A percentile compares a stretch with the other conserved stretches of the same genome.
phyloP scores from a whole-genome alignment of 2,113 vertebrate genomes.

The Carettochelys insculpta region DNA sequence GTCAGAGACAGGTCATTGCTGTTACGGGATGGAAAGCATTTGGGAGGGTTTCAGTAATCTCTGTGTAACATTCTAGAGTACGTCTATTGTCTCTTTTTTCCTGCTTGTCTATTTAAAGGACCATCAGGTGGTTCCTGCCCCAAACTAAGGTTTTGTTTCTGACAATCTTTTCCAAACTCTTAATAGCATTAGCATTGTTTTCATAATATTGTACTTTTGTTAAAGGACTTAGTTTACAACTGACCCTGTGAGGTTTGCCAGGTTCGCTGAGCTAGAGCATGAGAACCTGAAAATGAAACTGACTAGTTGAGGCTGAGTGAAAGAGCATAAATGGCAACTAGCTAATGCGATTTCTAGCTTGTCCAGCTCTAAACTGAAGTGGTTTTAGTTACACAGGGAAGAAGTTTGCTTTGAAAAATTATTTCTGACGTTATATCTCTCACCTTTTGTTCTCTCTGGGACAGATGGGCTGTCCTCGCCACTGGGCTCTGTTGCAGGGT shows the following conservation, averaged over 20 bases:
- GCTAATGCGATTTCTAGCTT: rapidly evolving
- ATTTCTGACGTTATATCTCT: not conserved
- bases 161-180: rapidly evolving
- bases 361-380: rapidly evolving
- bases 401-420: not conserved
- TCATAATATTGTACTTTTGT: rapidly evolving
- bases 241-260: not conserved
- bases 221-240: not conserved
- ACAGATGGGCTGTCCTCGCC: slow-evolving; percentile 34
- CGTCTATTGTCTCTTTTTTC: not conserved
- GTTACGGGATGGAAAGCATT: not conserved
- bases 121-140: rapidly evolving
- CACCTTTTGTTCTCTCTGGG: not conserved
- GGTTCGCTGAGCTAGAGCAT: not conserved
- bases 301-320: not conserved
- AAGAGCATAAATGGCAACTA: not conserved
- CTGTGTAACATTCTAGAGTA: not conserved
- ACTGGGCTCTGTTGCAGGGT: not conserved
- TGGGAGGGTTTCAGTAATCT: not conserved
- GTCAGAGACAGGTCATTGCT: not conserved
- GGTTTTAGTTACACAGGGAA: rapidly evolving
- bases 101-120: rapidly evolving
- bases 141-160: rapidly evolving
- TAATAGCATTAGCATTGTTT: rapidly evolving
- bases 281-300: not conserved